Evolutionary conservation across 2,797 vertebrate species (phyloP), one percentile per base, ranked within the genome.

Genomic region (Bufotes viridis): DNA sequence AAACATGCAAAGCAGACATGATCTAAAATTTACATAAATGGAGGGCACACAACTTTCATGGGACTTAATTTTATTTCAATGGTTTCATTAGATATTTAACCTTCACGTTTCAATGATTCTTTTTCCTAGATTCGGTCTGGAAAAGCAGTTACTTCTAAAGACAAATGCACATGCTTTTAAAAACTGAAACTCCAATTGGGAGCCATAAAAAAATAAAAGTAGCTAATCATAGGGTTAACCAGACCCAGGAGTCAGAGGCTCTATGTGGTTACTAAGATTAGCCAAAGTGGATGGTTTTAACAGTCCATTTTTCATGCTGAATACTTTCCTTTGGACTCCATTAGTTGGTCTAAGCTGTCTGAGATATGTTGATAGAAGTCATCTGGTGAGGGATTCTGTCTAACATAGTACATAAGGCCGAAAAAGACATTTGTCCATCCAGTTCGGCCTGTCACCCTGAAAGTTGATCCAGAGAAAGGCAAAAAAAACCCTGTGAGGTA

Each of bases 111-210:
- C 42, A 51, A 8, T 51, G 49, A 22, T 75, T 51, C 17, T 49
- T 42, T 12, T 22, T 75, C 20, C 1, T 53, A 11, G 72, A 75
- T 75, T 75, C 20, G 53, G 72, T 53, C 72, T 75, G 72, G 72
- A 75, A 51, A 75, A n/a, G 42, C 20, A 51, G 72, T 75, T 75
- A 53, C 42, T 75, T 51, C 20, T 51, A 51, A 75, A n/a, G 72
- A 18, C 26, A 72, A 4, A 74, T 42, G 20, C 70, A 74, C 49
- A 22, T 22, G 42, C 42, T 75, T 51, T n/a, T 75, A 75, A 75
- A 42, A 51, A 75, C 42, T 1, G 20, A 75, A 75, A 75, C 42
- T 75, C 72, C 72, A 75, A 75, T n/a, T 75, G 72, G 72, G 72
- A 75, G 18, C 42, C 72, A 75, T 75, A 75, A 75, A 75, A n/a